These are phyloP conservation scores for Erebia epiphron DNA, from an alignment of 2,888 invertebrate species.

Conservation along the genomic window DNA sequence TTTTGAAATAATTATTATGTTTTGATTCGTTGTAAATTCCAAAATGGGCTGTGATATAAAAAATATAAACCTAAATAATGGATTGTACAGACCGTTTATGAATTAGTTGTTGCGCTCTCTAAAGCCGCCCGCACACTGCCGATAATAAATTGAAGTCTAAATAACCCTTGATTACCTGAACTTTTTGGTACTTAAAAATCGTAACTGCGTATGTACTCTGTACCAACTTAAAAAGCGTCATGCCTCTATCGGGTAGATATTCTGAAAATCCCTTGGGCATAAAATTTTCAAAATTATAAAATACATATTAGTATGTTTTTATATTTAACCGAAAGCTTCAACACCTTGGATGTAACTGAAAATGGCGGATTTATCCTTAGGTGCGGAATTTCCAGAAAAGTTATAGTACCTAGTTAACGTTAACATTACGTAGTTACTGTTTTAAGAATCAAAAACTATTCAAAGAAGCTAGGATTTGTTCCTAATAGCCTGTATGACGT, in stretches of 20 bases:
- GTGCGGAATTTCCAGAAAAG: too few species aligned
- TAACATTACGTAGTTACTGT: not conserved
- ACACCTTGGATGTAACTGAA: too few species aligned
- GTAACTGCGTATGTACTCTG: too few species aligned
- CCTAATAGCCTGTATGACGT: slow-evolving; percentile 18
- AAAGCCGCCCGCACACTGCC: slow-evolving; percentile 48
- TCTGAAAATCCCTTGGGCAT: too few species aligned
- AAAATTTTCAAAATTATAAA: too few species aligned
- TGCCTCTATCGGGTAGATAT: too few species aligned
- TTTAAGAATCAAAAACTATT: slow-evolving; percentile 21
- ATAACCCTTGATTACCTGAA: not conserved
- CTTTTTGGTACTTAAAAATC: not conserved
- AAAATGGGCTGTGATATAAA: slow-evolving; percentile 91
- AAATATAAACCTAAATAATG: slow-evolving; percentile 83
- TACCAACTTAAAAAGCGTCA: too few species aligned
- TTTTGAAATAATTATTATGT: slow-evolving; percentile 69
- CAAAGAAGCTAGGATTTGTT: slow-evolving; percentile 3
- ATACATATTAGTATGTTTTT: too few species aligned
- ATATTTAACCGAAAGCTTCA: too few species aligned
- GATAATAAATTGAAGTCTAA: not conserved
- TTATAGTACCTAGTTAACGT: too few species aligned
- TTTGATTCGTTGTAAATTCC: slow-evolving; percentile 86
- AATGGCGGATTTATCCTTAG: too few species aligned
- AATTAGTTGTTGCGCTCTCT: slow-evolving; percentile 61
- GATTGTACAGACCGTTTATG: slow-evolving; percentile 87